These are phyloP conservation scores for Paralichthys olivaceus DNA, from an alignment of 2,113 vertebrate species.

Conservation along the genomic window DNA sequence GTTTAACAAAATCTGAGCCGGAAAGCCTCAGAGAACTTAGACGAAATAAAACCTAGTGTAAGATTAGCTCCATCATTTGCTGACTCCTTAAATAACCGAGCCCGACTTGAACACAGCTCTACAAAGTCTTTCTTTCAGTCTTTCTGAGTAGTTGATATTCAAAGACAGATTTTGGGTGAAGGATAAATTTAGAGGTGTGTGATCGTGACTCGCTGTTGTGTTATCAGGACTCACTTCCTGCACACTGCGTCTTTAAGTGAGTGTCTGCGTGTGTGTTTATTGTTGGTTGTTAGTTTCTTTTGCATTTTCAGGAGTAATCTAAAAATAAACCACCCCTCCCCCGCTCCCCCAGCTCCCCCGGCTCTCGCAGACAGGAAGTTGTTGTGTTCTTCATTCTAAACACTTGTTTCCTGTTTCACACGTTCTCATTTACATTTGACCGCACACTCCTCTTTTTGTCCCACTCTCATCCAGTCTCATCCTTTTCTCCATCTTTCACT, in stretches of 20 bases:
- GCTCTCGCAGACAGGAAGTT: constrained; percentile 78
- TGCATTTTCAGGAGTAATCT: constrained; percentile 50
- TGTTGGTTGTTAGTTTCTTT: constrained; percentile 55
- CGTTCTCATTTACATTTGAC: constrained; percentile 53
- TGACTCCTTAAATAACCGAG: not conserved
- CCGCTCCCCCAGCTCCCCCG: not conserved
- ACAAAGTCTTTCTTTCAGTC: not conserved
- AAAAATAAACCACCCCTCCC: constrained; percentile 54
- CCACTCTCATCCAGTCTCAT: not conserved
- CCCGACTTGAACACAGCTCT: not conserved
- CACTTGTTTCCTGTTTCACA: constrained; percentile 83
- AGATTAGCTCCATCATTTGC: not conserved
- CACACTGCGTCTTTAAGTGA: not conserved
- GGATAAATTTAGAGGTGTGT: too few species aligned
- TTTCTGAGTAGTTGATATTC: not conserved
- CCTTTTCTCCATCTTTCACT: not conserved
- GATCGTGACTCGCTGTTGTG: not conserved
- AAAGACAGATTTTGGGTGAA: not conserved
- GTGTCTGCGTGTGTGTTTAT: not conserved
- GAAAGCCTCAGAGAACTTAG: too few species aligned
- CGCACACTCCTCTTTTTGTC: constrained; percentile 1
- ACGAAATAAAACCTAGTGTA: too few species aligned
- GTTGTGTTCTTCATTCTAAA: constrained; percentile 81
- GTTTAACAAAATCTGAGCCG: not conserved
- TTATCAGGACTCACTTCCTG: not conserved